Evolutionary conservation across 2,888 invertebrate species (phyloP).

Genomic region (Lycaena phlaeas): DNA sequence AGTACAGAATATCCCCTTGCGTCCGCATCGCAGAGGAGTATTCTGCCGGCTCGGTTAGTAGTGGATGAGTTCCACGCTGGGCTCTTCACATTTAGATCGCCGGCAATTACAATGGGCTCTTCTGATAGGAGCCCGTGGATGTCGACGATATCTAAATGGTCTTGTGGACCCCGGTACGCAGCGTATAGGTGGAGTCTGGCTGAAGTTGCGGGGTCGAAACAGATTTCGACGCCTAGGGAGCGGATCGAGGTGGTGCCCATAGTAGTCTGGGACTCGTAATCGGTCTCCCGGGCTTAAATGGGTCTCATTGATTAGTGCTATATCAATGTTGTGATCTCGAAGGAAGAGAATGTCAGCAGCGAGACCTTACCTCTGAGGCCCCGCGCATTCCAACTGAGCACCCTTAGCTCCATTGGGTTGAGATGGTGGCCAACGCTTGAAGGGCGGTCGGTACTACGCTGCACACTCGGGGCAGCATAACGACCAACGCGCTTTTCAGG

Average conservation of each 20-base stretch:
- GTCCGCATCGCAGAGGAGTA: background rate
- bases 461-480: no score
- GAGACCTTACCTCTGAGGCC: no score
- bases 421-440: background rate
- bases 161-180: no score
- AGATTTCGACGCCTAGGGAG: background rate
- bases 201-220: background rate
- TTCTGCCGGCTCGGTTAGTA: background rate
- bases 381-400: no score
- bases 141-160: background rate
- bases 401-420: no score
- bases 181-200: background rate
- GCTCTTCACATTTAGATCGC: background rate
- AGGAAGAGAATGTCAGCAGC: background rate
- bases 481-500: no score
- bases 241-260: background rate
- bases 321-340: no score
- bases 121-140: background rate
- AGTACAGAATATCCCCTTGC: background rate
- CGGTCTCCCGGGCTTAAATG: no score
- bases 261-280: background rate
- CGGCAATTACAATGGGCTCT: background rate
- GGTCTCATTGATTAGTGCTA: no score
- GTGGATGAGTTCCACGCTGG: background rate
- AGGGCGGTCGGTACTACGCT: background rate